Evolutionary conservation across 2,797 vertebrate genomes (phyloP).

Genomic region (Dallia pectoralis): DNA sequence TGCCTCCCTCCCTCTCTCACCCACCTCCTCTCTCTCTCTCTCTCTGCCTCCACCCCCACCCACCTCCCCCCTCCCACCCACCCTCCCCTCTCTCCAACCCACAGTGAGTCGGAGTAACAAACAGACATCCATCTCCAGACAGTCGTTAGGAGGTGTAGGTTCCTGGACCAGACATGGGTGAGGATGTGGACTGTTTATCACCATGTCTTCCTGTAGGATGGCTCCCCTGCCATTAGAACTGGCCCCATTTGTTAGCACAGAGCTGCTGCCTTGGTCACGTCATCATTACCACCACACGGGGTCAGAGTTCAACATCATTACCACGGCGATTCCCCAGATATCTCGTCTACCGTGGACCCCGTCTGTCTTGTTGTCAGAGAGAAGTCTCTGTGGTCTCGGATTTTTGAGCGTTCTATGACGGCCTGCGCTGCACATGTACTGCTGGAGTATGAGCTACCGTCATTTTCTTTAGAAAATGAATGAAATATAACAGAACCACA

Average conservation of each 20-base stretch:
- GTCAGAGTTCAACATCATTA: slow-evolving; percentile 47
- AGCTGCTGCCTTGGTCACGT: not conserved
- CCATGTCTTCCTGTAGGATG: slow-evolving; percentile 15
- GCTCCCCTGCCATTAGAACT: slow-evolving; percentile 21
- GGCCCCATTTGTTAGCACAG: slow-evolving; percentile 38
- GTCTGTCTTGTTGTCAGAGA: slow-evolving; percentile 24
- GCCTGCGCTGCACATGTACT: too few relatives aligned
- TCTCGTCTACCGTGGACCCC: slow-evolving; percentile 27
- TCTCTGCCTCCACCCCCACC: slow-evolving; percentile 14
- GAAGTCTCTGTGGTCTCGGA: not conserved
- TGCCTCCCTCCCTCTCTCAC: not conserved
- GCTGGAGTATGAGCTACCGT: too few relatives aligned
- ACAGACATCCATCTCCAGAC: not conserved
- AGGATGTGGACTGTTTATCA: too few relatives aligned
- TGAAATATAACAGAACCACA: too few relatives aligned
- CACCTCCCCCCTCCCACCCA: slow-evolving; percentile 6
- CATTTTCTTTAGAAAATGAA: too few relatives aligned
- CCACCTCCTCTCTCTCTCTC: too few relatives aligned
- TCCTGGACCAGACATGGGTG: not conserved
- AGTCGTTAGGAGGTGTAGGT: not conserved
- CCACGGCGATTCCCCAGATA: slow-evolving; percentile 34
- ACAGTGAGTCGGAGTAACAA: not conserved
- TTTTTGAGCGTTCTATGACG: too few relatives aligned
- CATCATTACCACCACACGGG: slow-evolving; percentile 47
- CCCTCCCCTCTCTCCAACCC: too few relatives aligned